Percentiles rank a stretch among this genome's conserved stretches.
phyloP scores from a whole-genome alignment of 2,113 vertebrate genomes.

The Mandrillus leucophaeus region DNA sequence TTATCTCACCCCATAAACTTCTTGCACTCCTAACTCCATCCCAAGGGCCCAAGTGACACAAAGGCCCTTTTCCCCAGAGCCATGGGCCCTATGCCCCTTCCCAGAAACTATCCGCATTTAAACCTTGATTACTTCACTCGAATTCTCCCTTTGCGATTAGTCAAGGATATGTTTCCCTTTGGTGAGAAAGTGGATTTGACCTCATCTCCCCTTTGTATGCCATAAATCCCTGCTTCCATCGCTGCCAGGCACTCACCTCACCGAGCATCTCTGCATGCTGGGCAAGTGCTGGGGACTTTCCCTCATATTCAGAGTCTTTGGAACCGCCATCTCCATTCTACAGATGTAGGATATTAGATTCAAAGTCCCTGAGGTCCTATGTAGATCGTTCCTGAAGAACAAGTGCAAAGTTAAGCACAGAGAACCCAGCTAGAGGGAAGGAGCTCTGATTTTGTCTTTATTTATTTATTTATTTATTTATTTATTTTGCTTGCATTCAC shows the following conservation, averaged over 20 bases:
- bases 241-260: background rate
- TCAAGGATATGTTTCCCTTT: background rate
- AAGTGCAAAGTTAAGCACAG: background rate
- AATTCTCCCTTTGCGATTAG: background rate
- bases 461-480: too few species aligned
- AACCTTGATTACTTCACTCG: background rate
- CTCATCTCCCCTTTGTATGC: background rate
- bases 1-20: background rate
- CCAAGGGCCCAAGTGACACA: background rate
- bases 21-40: background rate
- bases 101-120: background rate
- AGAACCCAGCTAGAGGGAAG: background rate
- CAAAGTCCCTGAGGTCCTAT: background rate
- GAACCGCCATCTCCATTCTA: background rate
- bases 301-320: background rate
- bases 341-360: background rate
- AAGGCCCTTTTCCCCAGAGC: background rate
- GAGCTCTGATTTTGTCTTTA: background rate
- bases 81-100: background rate
- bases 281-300: background rate
- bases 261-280: background rate
- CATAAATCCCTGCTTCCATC: background rate
- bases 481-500: background rate
- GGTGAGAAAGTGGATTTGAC: background rate
- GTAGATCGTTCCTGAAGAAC: background rate